Evolutionary conservation across 1,140 invertebrate species (phyloP).

Genomic region (Pogonomyrmex californicus): DNA sequence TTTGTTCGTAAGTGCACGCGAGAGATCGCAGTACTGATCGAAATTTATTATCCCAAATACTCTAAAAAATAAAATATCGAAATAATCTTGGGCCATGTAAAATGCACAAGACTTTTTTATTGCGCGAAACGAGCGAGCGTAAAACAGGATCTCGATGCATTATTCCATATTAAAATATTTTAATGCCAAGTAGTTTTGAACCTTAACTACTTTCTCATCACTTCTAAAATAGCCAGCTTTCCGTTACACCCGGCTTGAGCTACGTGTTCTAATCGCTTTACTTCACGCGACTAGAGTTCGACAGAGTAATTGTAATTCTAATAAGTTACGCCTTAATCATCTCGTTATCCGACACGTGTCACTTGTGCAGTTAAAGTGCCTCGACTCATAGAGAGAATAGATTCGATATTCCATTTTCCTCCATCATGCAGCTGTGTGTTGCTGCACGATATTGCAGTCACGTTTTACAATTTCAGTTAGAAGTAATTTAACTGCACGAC

Average conservation of each 20-base stretch:
- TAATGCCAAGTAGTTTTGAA: neutral
- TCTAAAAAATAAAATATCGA: neutral
- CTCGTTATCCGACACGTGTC: conserved; percentile 15
- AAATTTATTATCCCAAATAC: conserved; percentile 49
- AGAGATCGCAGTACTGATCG: conserved; percentile 47
- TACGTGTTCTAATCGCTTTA: conserved; percentile 7
- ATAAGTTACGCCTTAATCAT: conserved; percentile 20
- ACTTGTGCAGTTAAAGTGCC: neutral
- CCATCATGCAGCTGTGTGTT: neutral
- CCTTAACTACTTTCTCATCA: neutral
- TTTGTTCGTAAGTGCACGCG: conserved; percentile 62
- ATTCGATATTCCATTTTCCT: neutral
- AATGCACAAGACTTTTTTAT: no score
- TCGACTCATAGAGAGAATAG: neutral
- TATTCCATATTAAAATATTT: neutral
- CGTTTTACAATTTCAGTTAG: neutral
- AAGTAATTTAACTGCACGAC: neutral
- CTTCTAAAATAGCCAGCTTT: neutral
- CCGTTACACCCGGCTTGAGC: neutral
- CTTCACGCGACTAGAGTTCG: neutral
- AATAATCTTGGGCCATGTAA: neutral
- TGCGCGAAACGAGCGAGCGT: neutral
- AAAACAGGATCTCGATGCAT: neutral
- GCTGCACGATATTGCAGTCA: neutral
- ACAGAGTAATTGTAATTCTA: conserved; percentile 30